Base-by-base conservation (phyloP, 2,113 vertebrate genomes). In the Bos indicus region DNA sequence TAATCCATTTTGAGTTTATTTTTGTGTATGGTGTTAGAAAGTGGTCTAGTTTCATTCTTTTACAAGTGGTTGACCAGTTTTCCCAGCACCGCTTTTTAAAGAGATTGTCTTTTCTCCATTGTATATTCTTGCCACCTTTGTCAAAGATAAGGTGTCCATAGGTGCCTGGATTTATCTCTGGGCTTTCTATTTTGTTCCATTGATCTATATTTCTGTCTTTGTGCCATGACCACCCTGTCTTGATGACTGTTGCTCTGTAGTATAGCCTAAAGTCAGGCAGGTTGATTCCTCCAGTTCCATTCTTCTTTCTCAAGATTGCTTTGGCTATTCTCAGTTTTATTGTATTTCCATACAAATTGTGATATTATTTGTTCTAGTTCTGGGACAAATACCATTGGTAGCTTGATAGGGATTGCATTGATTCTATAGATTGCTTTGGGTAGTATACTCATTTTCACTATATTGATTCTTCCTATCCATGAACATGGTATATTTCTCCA, bases 241-340 rank as follows among this genome's bases (percentile, higher is more conserved):
- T 67, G 64, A 67, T 36, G 64, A 67, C 8, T 67, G 7, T 67
- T 0, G 1, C 16, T 67, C 7, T 67, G 62, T 5, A 67, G 62
- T n/a, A 19, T 19, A 67, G 33, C 62, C 33, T 67, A n/a, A n/a
- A n/a, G 7, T n/a, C 62, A 67, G 62, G 33, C 16, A 67, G 62
- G 17, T 67, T 67, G 16, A 67, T 67, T n/a, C 8, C 8, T 67
- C 62, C 7, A 67, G 8, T 0, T 23, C 8, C 56, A 10, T 57
- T 57, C 21, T 57, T 57, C 8, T 57, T 23, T 25, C 2, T 57
- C 21, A 57, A 25, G 16, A 67, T 67, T 67, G 7, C 16, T 19
- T n/a, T n/a, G 33, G 33, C 7, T n/a, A n/a, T n/a, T 67, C 0
- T 0, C 19, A 16, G 62, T 9, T n/a, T 62, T n/a, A n/a, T 67